Base-by-base conservation (phyloP, 2,888 invertebrate genomes). In the Cordylochernes scorpioides region DNA sequence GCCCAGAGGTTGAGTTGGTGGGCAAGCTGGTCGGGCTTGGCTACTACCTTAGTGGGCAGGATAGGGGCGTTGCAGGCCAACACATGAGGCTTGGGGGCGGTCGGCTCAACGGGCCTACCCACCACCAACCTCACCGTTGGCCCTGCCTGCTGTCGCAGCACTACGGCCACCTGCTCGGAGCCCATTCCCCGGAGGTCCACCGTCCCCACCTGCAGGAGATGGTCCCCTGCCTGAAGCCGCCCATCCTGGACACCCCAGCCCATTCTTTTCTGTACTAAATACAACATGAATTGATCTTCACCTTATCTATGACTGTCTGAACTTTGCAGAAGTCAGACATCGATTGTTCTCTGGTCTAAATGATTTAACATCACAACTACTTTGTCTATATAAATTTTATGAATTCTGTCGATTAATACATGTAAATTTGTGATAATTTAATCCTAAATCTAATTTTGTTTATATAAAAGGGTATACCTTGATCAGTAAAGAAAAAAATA, bases 171-270 rank as follows among this genome's bases (percentile, higher is more conserved):
- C 29, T 61, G 60, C 55, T 97, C 94, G 30, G 86, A 86, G 38
- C 80, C 80, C 66, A 91, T 80, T 34, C 94, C 91, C 29, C 86
- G 70, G 43, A 94, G 64, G 58, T 82, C 82, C 42, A 91, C 78
- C 43, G 86, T 75, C 25, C 80, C 77, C 45, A 80, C 78, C 59
- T 94, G 91, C 45, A 97, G 63, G 45, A 97, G 75, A 58, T 97
- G 94, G 57, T 97, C 97, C 7, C 94, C 94, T 55, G 84, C 78
- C 56, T 80, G 82, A 42, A 97, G 62, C 30, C 91, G 67, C 35
- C 74, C 78, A 61, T 97, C 91, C 78, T 84, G 53, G 1, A 54
- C n/a, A n/a, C n/a, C n/a, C n/a, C n/a, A n/a, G n/a, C n/a, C n/a
- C n/a, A n/a, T n/a, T n/a, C n/a, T n/a, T n/a, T n/a, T n/a, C n/a